Conservation (phyloP, 2,888 invertebrate species). For the Diaperis boleti region DNA sequence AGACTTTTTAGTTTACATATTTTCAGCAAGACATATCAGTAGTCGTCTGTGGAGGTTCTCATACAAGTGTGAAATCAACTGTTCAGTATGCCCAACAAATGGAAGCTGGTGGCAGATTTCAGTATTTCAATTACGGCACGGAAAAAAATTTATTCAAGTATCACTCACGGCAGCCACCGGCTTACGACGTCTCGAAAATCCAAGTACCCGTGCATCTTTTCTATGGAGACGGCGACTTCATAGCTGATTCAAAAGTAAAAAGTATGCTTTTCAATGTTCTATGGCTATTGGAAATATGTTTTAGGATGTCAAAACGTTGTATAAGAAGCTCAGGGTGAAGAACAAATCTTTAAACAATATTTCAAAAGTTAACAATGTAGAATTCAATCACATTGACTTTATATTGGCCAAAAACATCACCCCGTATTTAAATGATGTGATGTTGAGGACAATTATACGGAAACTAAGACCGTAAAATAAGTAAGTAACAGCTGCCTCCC, state of each 20-base stretch:
- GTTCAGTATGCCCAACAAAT: conserved; percentile 38
- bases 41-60: too few relatives aligned
- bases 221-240: conserved; percentile 34
- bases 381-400: conserved; percentile 28
- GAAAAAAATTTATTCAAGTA: conserved; percentile 29
- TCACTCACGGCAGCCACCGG: conserved; percentile 33
- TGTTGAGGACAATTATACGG: too few relatives aligned
- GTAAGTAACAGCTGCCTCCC: too few relatives aligned
- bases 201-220: conserved; percentile 40
- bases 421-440: too few relatives aligned
- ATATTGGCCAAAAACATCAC: conserved; percentile 14
- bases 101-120: conserved; percentile 31
- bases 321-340: conserved; percentile 12
- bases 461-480: too few relatives aligned
- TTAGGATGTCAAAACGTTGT: conserved; percentile 34
- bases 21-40: too few relatives aligned
- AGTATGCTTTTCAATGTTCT: background rate
- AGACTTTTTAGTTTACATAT: background rate
- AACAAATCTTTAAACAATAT: conserved; percentile 21
- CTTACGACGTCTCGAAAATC: conserved; percentile 37
- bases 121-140: conserved; percentile 38
- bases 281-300: background rate
- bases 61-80: conserved; percentile 33
- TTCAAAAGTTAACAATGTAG: conserved; percentile 10
- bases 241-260: too few relatives aligned